Conservation (phyloP, 2,113 vertebrate species). For the Oncorhynchus keta region DNA sequence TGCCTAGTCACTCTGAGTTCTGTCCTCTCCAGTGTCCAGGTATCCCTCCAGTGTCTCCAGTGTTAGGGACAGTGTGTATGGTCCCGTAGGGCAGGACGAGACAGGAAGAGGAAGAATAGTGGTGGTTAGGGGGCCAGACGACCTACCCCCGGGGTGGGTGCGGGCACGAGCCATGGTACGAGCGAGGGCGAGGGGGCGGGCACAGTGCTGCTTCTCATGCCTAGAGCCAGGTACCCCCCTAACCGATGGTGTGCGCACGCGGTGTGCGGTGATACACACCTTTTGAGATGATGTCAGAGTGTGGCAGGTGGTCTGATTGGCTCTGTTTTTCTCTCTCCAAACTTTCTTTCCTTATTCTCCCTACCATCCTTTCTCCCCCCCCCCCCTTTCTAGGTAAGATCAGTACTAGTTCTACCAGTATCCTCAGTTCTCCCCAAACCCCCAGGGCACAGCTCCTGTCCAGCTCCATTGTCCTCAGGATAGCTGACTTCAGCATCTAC, state of each 20-base stretch:
- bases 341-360: not conserved
- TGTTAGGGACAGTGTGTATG: constrained; percentile 65
- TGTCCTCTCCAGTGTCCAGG: constrained; percentile 37
- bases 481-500: constrained; percentile 97
- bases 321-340: not conserved
- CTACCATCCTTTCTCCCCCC: not conserved
- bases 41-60: constrained; percentile 63
- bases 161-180: constrained; percentile 41
- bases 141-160: constrained; percentile 65
- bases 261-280: constrained; percentile 64
- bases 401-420: constrained; percentile 71
- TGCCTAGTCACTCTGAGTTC: constrained; percentile 57
- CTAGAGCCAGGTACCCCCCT: constrained; percentile 76
- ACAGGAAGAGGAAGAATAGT: constrained; percentile 47
- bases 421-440: constrained; percentile 75
- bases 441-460: constrained; percentile 92
- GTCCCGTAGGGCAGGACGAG: constrained; percentile 63
- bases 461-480: constrained; percentile 92
- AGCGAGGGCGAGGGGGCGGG: constrained; percentile 54
- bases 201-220: constrained; percentile 77
- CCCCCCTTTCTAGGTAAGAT: constrained; percentile 67
- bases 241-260: constrained; percentile 65
- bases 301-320: not conserved
- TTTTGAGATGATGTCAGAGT: constrained; percentile 4
- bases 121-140: constrained; percentile 72